These are phyloP conservation scores for Bombylius major DNA, from an alignment of 2,888 invertebrate genomes.

Conservation along the genomic window DNA sequence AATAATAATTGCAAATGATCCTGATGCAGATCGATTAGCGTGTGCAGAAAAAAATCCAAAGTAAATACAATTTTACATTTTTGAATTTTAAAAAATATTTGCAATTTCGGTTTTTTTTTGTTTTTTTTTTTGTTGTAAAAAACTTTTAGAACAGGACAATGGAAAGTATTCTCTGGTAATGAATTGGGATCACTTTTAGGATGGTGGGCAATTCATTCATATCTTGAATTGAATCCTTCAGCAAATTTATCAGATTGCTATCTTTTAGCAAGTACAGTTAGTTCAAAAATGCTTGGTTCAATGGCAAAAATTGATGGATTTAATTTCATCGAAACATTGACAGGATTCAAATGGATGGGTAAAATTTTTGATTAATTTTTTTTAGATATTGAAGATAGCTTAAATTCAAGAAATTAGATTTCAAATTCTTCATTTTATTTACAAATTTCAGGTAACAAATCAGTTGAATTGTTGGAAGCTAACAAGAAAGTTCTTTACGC, in stretches of 20 bases:
- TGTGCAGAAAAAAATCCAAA: constrained; percentile 68
- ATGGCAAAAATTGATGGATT: constrained; percentile 71
- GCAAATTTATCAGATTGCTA: constrained; percentile 50
- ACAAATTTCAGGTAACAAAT: constrained; percentile 51
- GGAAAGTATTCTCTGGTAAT: constrained; percentile 91
- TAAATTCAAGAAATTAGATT: neutral
- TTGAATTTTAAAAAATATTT: too few relatives aligned
- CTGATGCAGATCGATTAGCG: constrained; percentile 93
- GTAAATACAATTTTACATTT: constrained; percentile 33
- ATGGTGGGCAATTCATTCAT: constrained; percentile 75
- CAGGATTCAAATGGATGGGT: constrained; percentile 99
- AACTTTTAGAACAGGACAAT: constrained; percentile 43
- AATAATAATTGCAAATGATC: constrained; percentile 91
- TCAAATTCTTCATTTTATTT: neutral
- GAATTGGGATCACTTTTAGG: constrained; percentile 88
- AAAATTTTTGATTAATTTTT: constrained; percentile 14
- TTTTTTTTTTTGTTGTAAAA: too few relatives aligned
- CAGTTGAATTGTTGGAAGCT: constrained; percentile 53
- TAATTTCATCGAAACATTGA: constrained; percentile 74
- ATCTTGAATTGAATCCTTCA: constrained; percentile 39
- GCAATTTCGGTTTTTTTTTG: too few relatives aligned
- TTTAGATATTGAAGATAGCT: constrained; percentile 1
- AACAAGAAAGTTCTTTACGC: constrained; percentile 79
- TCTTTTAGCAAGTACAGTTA: constrained; percentile 88
- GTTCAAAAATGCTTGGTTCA: constrained; percentile 81